Evolutionary conservation across 2,797 vertebrate genomes (phyloP).

Genomic region (Dicrostonyx torquatus): DNA sequence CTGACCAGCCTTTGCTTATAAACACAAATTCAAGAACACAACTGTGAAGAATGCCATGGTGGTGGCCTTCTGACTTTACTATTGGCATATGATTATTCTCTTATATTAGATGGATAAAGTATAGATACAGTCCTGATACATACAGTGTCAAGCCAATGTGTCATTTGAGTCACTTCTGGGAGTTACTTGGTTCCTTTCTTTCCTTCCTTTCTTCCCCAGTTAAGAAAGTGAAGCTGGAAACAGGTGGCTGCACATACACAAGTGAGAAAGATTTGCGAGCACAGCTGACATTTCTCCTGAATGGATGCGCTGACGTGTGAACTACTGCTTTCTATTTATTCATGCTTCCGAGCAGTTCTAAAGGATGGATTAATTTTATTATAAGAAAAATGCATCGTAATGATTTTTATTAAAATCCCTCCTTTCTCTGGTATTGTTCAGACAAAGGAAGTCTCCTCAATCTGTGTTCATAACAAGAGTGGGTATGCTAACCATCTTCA

Average conservation of each 20-base stretch:
- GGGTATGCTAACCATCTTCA: not conserved
- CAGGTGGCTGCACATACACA: not conserved
- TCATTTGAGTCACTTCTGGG: not conserved
- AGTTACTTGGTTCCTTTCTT: not conserved
- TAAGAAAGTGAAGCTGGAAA: not conserved
- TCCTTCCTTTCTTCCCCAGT: not conserved
- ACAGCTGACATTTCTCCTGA: not conserved
- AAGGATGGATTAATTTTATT: constrained; percentile 47
- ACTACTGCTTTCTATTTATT: constrained; percentile 21
- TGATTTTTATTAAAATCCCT: constrained; percentile 6
- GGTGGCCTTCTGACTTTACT: not conserved
- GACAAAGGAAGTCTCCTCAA: not conserved
- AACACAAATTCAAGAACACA: not conserved
- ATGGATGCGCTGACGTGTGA: not conserved
- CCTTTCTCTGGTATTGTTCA: not conserved
- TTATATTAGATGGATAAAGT: not conserved
- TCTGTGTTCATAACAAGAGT: not conserved
- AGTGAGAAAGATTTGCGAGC: not conserved
- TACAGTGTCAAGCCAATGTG: not conserved
- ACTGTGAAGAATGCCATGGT: not conserved
- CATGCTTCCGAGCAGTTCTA: not conserved
- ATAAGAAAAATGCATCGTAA: not conserved
- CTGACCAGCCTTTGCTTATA: not conserved
- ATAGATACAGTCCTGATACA: not conserved
- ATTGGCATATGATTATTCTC: not conserved